phyloP scores from a whole-genome alignment of 2,113 vertebrate species.

The Octodon degus region DNA sequence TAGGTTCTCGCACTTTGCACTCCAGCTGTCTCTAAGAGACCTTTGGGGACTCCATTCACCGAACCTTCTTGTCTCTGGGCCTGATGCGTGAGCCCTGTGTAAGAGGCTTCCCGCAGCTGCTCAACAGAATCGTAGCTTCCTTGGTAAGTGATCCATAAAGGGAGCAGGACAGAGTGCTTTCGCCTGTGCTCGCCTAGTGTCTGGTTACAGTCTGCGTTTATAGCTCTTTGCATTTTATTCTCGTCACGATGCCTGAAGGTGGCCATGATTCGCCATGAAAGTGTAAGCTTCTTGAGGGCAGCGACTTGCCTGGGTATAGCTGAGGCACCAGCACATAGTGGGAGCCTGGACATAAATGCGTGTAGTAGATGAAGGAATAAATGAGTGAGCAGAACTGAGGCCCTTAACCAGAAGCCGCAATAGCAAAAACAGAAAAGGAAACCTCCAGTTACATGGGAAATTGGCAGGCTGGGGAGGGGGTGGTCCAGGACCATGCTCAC shows the following conservation, averaged over 20 bases:
- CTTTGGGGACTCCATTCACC: rapidly evolving
- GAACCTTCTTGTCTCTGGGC: not conserved
- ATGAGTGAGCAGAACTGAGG: too few species aligned
- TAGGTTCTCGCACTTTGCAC: not conserved
- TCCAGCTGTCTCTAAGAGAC: too few species aligned
- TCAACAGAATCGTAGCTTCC: not conserved
- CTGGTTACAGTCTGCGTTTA: rapidly evolving
- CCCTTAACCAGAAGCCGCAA: not conserved
- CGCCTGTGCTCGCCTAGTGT: not conserved
- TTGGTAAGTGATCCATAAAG: not conserved
- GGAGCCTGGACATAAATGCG: not conserved
- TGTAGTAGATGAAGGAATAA: not conserved
- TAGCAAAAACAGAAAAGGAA: not conserved
- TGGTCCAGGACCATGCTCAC: too few species aligned
- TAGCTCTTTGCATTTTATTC: not conserved
- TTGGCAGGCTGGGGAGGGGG: rapidly evolving
- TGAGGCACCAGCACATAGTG: rapidly evolving
- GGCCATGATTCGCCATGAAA: not conserved
- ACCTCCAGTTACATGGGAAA: rapidly evolving
- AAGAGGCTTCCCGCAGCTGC: not conserved
- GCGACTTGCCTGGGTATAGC: not conserved
- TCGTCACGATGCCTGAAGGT: not conserved
- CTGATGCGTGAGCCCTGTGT: not conserved
- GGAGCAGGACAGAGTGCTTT: too few species aligned
- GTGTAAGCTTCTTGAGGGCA: not conserved